These are phyloP conservation scores for Romanogobio albipinnatus DNA, from an alignment of 2,113 vertebrate genomes.

Conservation along the genomic window DNA sequence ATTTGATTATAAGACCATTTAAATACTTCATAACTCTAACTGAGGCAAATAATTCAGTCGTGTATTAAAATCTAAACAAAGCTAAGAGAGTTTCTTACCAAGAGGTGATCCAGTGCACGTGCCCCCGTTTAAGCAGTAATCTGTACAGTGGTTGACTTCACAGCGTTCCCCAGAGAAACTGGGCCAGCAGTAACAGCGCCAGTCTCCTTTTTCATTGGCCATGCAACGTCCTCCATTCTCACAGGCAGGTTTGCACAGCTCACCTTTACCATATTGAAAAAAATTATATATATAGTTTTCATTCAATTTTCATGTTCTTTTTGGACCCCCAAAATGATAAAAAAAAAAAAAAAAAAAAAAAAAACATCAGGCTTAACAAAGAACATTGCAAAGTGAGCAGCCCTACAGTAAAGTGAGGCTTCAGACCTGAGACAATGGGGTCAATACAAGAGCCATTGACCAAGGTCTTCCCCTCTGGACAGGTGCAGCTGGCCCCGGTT, in stretches of 20 bases:
- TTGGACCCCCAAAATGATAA: neutral
- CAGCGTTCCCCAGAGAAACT: constrained; percentile 95
- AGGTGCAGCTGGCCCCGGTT: constrained; percentile 87
- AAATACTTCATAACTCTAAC: neutral
- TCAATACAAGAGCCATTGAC: constrained; percentile 90
- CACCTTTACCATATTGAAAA: constrained; percentile 75
- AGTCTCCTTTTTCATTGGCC: constrained; percentile 92
- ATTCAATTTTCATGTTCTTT: neutral
- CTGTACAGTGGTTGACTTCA: constrained; percentile 92
- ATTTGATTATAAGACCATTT: neutral
- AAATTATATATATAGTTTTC: neutral
- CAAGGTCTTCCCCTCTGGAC: constrained; percentile 92
- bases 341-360: neutral
- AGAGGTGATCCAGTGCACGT: constrained; percentile 89
- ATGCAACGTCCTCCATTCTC: constrained; percentile 96
- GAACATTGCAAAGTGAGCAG: neutral
- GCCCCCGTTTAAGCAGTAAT: constrained; percentile 96
- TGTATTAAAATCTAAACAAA: neutral
- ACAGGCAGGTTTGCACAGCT: constrained; percentile 88
- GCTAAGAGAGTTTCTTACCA: constrained; percentile 75
- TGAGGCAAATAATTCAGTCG: neutral
- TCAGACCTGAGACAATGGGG: constrained; percentile 82
- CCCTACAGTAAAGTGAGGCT: neutral
- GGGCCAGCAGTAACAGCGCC: constrained; percentile 95
- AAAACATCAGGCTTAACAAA: neutral